Evolutionary conservation across 2,797 vertebrate species (phyloP), one percentile per base, ranked within the genome.

Genomic region (Novumbra hubbsi): DNA sequence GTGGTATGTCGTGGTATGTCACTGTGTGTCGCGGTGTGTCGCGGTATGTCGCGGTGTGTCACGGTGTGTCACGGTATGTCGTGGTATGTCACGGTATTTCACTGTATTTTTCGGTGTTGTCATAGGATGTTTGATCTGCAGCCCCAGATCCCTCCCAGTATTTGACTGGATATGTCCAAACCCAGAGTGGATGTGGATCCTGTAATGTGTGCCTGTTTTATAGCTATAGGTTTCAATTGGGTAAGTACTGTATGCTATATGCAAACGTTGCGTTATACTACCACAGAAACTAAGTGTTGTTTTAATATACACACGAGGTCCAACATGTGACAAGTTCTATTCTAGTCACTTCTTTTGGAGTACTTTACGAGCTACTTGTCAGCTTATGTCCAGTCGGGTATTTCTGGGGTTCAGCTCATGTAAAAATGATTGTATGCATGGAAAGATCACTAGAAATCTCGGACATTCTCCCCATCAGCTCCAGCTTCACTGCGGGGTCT

Each of bases 181-280:
- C n/a, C n/a, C n/a, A n/a, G n/a, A n/a, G n/a, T n/a, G n/a, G n/a
- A n/a, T n/a, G n/a, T n/a, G n/a, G n/a, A n/a, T n/a, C 5, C 34
- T 38, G 34, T 38, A 38, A 4, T 38, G 34, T 38, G 8, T 38
- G 34, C 34, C 34, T 3, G 34, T 38, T 38, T 38, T 6, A 38
- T 4, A 38, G 34, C 34, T 38, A 3, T 38, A 38, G 34, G 34
- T 38, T 38, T 38, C 4, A 7, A 38, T 6, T 4, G 34, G 34
- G 1, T 38, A 38, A 38, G 8, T 5, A 38, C 30, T 57, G 50
- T 80, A 55, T 7, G 34, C 8, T 38, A 77, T 69, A 63, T 69
- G 48, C 52, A 72, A 38, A 78, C 79, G 80, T 77, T 81, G 73
- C 77, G 55, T 27, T 4, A 0, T 1, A 8, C 68, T 72, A 75